Base-by-base conservation (phyloP, 2,113 vertebrate genomes). In the Sinocyclocheilus anophthalmus region DNA sequence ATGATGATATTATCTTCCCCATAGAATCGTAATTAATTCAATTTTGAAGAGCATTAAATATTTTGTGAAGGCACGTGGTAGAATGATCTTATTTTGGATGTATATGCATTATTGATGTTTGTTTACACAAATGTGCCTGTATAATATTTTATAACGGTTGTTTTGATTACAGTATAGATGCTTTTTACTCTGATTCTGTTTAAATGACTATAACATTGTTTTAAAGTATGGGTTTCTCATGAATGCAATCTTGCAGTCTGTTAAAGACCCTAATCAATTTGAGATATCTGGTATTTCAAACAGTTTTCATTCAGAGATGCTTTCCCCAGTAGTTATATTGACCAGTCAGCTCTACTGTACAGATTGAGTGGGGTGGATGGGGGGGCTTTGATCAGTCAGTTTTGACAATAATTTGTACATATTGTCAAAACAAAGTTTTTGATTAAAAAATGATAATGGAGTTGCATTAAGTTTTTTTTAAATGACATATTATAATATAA, bases 251-350 rank as follows among this genome's bases (percentile, higher is more conserved):
- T 22, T 75, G 83, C 11, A 13, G 33, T 22, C 26, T 55, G 48
- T 22, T 55, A n/a, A 55, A 39, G 37, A 55, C n/a, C 4, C 8
- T 24, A 24, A 77, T 45, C 73, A 53, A 26, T 77, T 63, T 67
- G 13, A 42, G 42, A 50, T 63, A 24, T 65, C 37, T 76, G 59
- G 26, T 50, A n/a, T 61, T 63, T 75, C 11, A 30, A 5, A 57
- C 16, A 11, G 50, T 59, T 22, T 59, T 84, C 9, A 11, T 81
- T 30, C 59, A 81, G n/a, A 65, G 77, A 65, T 45, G 37, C 37
- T 24, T 65, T 61, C 57, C 78, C 26, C 59, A 67, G 39, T 81
- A 24, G 57, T 61, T n/a, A 81, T 65, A 65, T 48, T 81, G 79
- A 67, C 79, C 39, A 30, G n/a, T 65, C 79, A 65, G 59, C 59